A percentile compares a stretch with the other conserved stretches of the same genome.
Conservation (phyloP, 1,140 invertebrate genomes). For the Teleopsis dalmanni region DNA sequence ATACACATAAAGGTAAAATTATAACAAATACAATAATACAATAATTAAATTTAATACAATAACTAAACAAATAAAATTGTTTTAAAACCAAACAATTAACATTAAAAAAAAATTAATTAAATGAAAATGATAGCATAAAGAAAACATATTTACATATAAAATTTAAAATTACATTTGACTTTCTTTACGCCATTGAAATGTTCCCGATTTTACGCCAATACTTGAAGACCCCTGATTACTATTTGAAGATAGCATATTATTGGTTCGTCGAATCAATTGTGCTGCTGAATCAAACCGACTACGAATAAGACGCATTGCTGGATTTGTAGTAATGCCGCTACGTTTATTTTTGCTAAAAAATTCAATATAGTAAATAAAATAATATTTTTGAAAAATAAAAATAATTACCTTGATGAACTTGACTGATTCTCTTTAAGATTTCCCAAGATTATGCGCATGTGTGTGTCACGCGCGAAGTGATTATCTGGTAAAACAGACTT, state of each 20-base stretch:
- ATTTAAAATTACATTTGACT: constrained; percentile 35
- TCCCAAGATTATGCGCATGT: constrained; percentile 84
- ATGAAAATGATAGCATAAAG: too few relatives aligned
- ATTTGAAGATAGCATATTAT: constrained; percentile 43
- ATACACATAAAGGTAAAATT: too few relatives aligned
- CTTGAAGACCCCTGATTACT: constrained; percentile 43
- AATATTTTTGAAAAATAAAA: constrained; percentile 4
- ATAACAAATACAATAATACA: too few relatives aligned
- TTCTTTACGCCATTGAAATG: constrained; percentile 67
- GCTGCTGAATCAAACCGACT: constrained; percentile 60
- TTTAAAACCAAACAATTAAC: too few relatives aligned
- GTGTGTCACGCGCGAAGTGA: constrained; percentile 78
- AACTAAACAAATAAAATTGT: too few relatives aligned
- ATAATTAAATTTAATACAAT: too few relatives aligned
- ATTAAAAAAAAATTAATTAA: too few relatives aligned
- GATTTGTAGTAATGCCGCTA: constrained; percentile 88
- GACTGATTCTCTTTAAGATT: constrained; percentile 46
- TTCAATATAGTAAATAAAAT: constrained; percentile 5
- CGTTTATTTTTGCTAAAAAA: constrained; percentile 57
- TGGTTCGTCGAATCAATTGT: constrained; percentile 45
- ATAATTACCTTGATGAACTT: constrained; percentile 31
- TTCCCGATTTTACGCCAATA: constrained; percentile 53
- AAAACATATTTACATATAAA: not conserved
- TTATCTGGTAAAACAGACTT: constrained; percentile 50
- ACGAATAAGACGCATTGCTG: constrained; percentile 71